Percentiles rank a stretch among this genome's conserved stretches.
Evolutionary conservation across 1,140 invertebrate species (phyloP).

Genomic region (Whitmania pigra): DNA sequence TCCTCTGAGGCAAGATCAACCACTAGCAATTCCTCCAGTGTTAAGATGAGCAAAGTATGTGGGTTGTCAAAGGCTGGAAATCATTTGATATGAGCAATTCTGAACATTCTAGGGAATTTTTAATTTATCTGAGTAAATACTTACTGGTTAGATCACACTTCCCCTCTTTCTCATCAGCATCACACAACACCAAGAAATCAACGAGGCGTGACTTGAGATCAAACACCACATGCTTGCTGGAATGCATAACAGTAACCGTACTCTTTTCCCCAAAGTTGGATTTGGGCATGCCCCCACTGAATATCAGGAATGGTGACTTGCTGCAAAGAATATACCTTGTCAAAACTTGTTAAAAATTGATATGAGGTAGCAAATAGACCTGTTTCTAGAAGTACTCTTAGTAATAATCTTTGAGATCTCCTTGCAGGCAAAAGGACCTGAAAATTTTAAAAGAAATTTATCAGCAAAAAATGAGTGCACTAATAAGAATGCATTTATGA

Average conservation of each 20-base stretch:
- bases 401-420: constrained; percentile 70
- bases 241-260: constrained; percentile 46
- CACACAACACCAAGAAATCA: constrained; percentile 44
- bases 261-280: constrained; percentile 79
- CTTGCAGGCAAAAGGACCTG: constrained; percentile 82
- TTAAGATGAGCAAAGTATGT: constrained; percentile 60
- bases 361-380: neutral
- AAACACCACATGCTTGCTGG: constrained; percentile 47
- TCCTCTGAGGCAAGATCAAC: constrained; percentile 68
- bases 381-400: constrained; percentile 33
- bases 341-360: neutral
- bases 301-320: constrained; percentile 46
- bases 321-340: neutral
- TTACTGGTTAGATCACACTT: neutral
- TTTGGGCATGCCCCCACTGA: constrained; percentile 80
- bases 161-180: neutral
- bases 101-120: neutral
- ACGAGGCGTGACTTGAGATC: constrained; percentile 83
- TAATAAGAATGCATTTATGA: constrained; percentile 70
- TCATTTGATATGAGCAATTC: neutral
- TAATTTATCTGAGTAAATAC: neutral
- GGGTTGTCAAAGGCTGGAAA: constrained; percentile 48
- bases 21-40: constrained; percentile 82
- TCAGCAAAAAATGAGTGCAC: constrained; percentile 81
- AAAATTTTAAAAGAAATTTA: constrained; percentile 75